Evolutionary conservation across 2,797 vertebrate species (phyloP).

Genomic region (Acrossocheilus wenchowensis): DNA sequence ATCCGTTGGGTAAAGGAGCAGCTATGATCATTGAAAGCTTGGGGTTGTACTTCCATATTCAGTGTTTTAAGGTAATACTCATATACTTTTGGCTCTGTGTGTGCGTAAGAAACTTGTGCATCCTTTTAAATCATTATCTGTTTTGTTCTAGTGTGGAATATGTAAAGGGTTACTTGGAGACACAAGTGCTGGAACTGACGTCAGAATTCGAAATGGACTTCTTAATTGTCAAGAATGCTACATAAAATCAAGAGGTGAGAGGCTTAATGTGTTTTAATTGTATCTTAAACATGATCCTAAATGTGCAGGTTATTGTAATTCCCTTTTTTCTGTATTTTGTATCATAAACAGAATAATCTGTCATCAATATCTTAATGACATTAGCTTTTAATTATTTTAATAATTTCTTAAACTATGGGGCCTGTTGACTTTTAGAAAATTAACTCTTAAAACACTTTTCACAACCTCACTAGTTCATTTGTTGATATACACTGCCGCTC

Average conservation of each 20-base stretch:
- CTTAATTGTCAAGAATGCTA: constrained; percentile 97
- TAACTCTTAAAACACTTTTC: not conserved
- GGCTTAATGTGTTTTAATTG: constrained; percentile 58
- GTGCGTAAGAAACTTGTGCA: not conserved
- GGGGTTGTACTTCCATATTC: constrained; percentile 93
- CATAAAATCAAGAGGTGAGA: constrained; percentile 90
- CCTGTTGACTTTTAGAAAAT: not conserved
- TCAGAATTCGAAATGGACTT: constrained; percentile 93
- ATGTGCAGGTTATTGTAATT: not conserved
- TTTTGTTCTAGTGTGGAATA: constrained; percentile 85
- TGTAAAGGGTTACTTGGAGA: constrained; percentile 93
- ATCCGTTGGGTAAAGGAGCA: constrained; percentile 92
- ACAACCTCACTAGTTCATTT: not conserved
- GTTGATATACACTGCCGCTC: too few species aligned
- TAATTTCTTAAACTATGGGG: not conserved
- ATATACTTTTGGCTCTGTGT: not conserved
- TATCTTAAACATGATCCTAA: not conserved
- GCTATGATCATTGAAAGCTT: constrained; percentile 98
- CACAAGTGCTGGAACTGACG: constrained; percentile 89
- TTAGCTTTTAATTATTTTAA: not conserved
- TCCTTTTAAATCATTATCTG: not conserved
- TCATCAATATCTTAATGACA: not conserved
- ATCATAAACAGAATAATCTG: not conserved
- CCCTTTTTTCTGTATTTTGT: not conserved
- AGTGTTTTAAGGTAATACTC: constrained; percentile 86